phyloP scores from a whole-genome alignment of 2,113 vertebrate genomes.

The Megaptera novaeangliae region DNA sequence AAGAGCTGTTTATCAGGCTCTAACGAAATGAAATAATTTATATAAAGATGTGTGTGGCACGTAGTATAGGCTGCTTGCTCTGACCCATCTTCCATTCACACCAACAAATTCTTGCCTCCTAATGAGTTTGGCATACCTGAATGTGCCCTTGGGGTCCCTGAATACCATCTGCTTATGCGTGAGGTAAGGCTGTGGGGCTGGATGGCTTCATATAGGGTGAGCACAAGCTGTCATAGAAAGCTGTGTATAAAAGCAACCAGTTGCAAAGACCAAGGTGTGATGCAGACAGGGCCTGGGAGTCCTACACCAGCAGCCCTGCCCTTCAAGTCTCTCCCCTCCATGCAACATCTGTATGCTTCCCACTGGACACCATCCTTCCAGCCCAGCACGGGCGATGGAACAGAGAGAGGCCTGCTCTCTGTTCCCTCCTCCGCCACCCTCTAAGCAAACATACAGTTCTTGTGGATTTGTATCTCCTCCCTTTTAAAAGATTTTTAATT shows the following conservation, averaged over 20 bases:
- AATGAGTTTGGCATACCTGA: background rate
- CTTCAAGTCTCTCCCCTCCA: background rate
- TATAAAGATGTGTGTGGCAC: background rate
- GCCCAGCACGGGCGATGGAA: background rate
- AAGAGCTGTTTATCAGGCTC: background rate
- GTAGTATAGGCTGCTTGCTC: background rate
- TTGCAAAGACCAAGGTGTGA: background rate
- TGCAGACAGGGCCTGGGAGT: background rate
- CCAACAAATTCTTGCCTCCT: background rate
- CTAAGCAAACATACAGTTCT: background rate
- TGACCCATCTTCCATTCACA: background rate
- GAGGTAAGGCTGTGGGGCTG: background rate
- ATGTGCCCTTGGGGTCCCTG: background rate
- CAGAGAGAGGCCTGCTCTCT: background rate
- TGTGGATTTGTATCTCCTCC: background rate
- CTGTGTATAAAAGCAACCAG: background rate
- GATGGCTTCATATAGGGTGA: background rate
- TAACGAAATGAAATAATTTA: background rate
- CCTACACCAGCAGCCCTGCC: background rate
- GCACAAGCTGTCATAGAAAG: background rate
- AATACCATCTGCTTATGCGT: background rate
- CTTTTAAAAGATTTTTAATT: background rate
- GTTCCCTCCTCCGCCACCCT: background rate
- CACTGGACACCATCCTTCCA: background rate
- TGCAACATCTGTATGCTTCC: background rate